Conservation (phyloP, 2,888 invertebrate species). For the Andrena flavipes region DNA sequence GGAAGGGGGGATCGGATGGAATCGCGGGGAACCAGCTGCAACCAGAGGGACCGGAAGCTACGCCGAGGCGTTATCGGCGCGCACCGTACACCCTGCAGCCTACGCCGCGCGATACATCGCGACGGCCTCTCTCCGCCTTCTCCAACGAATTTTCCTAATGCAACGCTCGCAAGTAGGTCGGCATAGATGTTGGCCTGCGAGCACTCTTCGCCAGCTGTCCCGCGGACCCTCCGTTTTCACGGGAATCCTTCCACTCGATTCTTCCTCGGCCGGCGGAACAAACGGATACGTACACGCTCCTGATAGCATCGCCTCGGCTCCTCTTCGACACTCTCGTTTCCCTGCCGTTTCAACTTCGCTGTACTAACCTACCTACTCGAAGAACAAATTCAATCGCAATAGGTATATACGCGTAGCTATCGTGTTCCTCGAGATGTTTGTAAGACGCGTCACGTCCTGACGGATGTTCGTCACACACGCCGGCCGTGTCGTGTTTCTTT, state of each 20-base stretch:
- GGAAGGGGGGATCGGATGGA: conserved; percentile 9
- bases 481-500: neutral
- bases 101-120: neutral
- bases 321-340: conserved; percentile 23
- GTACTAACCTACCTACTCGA: neutral
- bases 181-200: neutral
- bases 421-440: neutral
- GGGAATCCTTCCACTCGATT: conserved; percentile 21
- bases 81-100: neutral
- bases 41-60: conserved; percentile 14
- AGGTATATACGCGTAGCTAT: neutral
- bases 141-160: conserved; percentile 56
- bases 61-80: conserved; percentile 9
- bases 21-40: conserved; percentile 24
- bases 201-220: neutral
- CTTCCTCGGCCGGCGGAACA: neutral
- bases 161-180: conserved; percentile 26
- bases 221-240: conserved; percentile 17
- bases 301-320: conserved; percentile 3
- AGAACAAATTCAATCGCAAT: neutral
- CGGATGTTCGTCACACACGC: neutral
- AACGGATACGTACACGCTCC: conserved; percentile 26
- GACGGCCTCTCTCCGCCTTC: conserved; percentile 28
- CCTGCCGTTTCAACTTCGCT: neutral
- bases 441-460: neutral